Base-by-base conservation (phyloP, 2,797 vertebrate species). In the Epinephelus awoara region DNA sequence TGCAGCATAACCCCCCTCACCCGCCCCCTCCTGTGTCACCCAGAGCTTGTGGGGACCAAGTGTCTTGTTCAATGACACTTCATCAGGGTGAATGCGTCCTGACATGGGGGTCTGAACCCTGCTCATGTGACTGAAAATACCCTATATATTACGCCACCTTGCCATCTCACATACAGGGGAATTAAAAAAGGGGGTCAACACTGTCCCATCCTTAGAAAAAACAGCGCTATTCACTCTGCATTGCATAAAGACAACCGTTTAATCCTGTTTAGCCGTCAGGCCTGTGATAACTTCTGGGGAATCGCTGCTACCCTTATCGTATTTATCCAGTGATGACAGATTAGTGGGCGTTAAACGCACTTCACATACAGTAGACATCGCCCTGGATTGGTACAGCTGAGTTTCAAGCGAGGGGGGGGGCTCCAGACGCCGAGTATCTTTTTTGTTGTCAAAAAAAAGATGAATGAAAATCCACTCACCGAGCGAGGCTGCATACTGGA, bases 291-390 rank as follows among this genome's bases (percentile, higher is more conserved):
- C 83, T 92, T 88, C 90, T 76, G 74, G 84, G 85, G 89, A 90
- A 91, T 88, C 68, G 44, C 77, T 72, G 82, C 88, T 82, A 68
- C 89, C 89, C 87, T 93, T 92, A 91, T 92, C 92, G 49, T 93
- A 90, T 94, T 93, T 93, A 93, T 93, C 88, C 91, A 91, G 91
- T 68, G 91, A 92, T 92, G 89, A 89, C 90, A 93, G 91, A 93
- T 94, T 92, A 93, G 88, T 85, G 88, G 87, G 87, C 55, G 89
- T 90, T 90, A 92, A 92, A 92, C 88, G 84, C 84, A 91, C 83
- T 91, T 88, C 88, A 71, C 88, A 89, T 90, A 84, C 88, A 89
- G 91, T 89, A 84, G 86, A 88, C 87, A 84, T 84, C 61, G 67
- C 61, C 73, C 67, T 13, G 14, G 79, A 87, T 84, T 89, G 85